Conservation (phyloP, 2,113 vertebrate species). For the Peromyscus polionotus region DNA sequence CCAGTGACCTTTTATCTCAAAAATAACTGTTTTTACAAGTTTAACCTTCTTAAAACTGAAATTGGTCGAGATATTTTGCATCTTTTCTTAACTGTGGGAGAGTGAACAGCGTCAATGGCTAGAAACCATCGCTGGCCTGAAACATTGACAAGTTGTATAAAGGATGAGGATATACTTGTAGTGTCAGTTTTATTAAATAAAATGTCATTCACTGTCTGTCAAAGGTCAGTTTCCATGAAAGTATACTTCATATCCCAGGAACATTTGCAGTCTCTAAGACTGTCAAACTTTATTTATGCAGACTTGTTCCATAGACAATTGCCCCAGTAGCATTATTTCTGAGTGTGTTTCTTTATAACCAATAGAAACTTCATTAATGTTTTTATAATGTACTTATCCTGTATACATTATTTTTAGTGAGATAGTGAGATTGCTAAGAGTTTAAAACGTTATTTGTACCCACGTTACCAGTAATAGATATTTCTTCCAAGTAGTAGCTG, state of each 20-base stretch:
- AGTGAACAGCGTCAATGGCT: not conserved
- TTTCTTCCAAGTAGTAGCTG: not conserved
- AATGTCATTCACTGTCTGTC: not conserved
- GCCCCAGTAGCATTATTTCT: not conserved
- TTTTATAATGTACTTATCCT: constrained; percentile 46
- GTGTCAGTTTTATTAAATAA: not conserved
- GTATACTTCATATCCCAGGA: not conserved
- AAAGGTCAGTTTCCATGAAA: not conserved
- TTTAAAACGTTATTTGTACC: not conserved
- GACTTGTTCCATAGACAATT: not conserved
- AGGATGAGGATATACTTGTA: not conserved
- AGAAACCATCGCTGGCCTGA: not conserved
- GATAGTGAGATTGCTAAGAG: not conserved
- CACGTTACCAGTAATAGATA: not conserved
- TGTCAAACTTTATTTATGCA: not conserved
- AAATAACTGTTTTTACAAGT: constrained; percentile 56
- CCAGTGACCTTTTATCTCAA: constrained; percentile 69
- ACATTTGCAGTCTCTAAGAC: not conserved
- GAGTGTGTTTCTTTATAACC: not conserved
- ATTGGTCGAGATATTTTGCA: not conserved
- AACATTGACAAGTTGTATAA: not conserved
- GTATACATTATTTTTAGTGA: constrained; percentile 6
- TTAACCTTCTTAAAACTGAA: constrained; percentile 45
- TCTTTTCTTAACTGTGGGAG: not conserved
- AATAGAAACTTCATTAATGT: not conserved